Conservation (phyloP, 1,140 invertebrate species). For the Leptinotarsa defecta region DNA sequence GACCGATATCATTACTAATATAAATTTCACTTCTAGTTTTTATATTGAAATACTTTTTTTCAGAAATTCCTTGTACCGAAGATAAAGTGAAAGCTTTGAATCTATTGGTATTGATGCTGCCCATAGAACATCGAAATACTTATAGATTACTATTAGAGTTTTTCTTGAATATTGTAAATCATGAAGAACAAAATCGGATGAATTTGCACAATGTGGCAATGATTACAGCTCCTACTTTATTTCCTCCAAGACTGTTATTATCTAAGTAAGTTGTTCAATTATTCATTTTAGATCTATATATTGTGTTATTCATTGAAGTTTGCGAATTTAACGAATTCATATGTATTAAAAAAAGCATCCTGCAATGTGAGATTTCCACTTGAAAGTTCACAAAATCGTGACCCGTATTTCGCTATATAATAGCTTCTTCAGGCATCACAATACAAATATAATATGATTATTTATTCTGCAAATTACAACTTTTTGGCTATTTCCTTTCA, state of each 20-base stretch:
- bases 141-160: slow-evolving; percentile 78
- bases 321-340: not conserved
- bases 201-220: slow-evolving; percentile 87
- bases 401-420: no score
- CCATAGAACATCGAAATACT: slow-evolving; percentile 80
- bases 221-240: slow-evolving; percentile 90
- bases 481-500: no score
- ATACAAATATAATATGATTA: no score
- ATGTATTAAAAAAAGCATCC: no score
- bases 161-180: slow-evolving; percentile 71
- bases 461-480: no score
- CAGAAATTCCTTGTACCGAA: slow-evolving; percentile 60
- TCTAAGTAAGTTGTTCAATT: slow-evolving; percentile 43
- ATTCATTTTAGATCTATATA: not conserved
- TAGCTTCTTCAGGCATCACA: no score
- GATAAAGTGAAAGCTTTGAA: slow-evolving; percentile 73
- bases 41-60: slow-evolving; percentile 33
- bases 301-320: not conserved
- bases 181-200: slow-evolving; percentile 84
- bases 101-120: slow-evolving; percentile 79
- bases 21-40: no score
- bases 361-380: no score
- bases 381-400: no score
- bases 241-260: slow-evolving; percentile 71
- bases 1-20: no score